These are phyloP conservation scores for Sceliomorpha sp. DNA, from an alignment of 2,888 invertebrate species.

Conservation along the genomic window DNA sequence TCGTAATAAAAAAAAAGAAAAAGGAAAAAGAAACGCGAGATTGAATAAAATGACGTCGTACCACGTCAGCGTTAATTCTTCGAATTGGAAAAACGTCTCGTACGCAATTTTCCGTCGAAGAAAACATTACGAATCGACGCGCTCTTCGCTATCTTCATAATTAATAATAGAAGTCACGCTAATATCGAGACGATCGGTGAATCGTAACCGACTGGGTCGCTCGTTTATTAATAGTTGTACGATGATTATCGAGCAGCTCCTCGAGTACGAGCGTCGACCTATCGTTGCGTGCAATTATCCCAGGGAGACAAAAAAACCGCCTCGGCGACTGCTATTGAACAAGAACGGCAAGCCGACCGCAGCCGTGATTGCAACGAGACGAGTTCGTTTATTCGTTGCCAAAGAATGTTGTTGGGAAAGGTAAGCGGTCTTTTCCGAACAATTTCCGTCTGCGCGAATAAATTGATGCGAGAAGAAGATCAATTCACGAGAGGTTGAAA, in stretches of 20 bases:
- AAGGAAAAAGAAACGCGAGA: no score
- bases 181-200: no score
- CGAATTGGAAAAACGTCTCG: no score
- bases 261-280: slow-evolving; percentile 64
- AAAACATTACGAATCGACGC: no score
- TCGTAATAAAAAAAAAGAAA: no score
- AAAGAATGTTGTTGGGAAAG: slow-evolving; percentile 29
- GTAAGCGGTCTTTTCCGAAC: slow-evolving; percentile 7
- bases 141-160: no score
- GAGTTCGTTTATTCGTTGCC: slow-evolving; percentile 15
- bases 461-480: not conserved
- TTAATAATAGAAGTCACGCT: no score
- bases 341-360: slow-evolving; percentile 25
- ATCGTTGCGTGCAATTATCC: slow-evolving; percentile 55
- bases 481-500: no score
- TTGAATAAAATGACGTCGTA: no score
- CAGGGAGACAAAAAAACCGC: slow-evolving; percentile 43
- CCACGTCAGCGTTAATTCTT: no score
- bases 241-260: slow-evolving; percentile 67
- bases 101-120: no score
- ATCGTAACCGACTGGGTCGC: slow-evolving; percentile 11
- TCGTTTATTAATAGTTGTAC: slow-evolving; percentile 66
- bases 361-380: slow-evolving; percentile 17
- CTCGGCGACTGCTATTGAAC: slow-evolving; percentile 29
- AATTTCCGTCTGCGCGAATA: not conserved